Base-by-base conservation (phyloP, 2,113 vertebrate species). In the Crotophaga sulcirostris region DNA sequence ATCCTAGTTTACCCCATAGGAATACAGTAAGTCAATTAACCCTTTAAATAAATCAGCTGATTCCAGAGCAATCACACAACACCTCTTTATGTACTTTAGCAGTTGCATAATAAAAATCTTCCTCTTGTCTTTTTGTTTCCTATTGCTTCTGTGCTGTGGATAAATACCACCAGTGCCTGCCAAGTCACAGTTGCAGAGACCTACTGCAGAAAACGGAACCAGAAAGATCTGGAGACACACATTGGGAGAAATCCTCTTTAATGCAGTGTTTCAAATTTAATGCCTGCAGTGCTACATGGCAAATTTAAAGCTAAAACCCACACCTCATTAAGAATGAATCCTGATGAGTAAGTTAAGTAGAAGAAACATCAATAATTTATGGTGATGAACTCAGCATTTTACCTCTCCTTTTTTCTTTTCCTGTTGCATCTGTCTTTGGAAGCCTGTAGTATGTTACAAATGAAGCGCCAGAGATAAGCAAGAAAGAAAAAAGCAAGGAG, bases 291-390 rank as follows among this genome's bases (percentile, higher is more conserved):
- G 94, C 84, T 94, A 90, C 90, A 96, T 80, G 84, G 91, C 42
- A 96, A 95, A 95, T 96, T 96, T 97, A 86, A 97, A 95, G 59
- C 91, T 94, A 94, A 96, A 94, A 95, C 86, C 93, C 81, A 94
- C 95, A 97, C 91, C 90, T 97, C 94, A 95, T 96, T 97, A 97
- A 96, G 87, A 96, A 89, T 95, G 96, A 95, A 96, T 97, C 76
- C 88, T 95, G 96, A 97, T 94, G 94, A 94, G 83, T 97, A 96
- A 96, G 83, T 97, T 94, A 96, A 96, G 87, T 89, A 89, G 94
- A 95, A 91, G 62, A 79, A 96, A 67, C 64, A 89, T 97, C 92
- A 96, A 96, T 97, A 96, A 97, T 97, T 96, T 97, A 97, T 96
- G 93, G 86, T 94, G 94, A 97, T 94, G 95, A 96, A 91, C 95